Conservation (phyloP, 2,797 vertebrate species). For the Anniella stebbinsi region DNA sequence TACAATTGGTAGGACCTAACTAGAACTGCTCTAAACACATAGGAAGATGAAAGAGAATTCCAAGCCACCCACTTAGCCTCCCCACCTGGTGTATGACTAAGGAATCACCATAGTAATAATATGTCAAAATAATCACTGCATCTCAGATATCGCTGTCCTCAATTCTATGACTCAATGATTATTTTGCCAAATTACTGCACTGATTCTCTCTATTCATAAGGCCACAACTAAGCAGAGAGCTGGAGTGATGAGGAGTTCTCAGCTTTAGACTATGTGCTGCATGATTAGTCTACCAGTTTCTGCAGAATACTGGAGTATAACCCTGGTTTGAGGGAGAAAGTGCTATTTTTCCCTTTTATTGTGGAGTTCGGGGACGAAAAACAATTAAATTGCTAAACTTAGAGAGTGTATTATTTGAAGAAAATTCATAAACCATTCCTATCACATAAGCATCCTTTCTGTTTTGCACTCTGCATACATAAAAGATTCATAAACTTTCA, state of each 20-base stretch:
- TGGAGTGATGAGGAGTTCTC: neutral
- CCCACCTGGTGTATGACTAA: neutral
- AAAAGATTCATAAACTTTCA: constrained; percentile 70
- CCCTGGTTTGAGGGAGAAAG: constrained; percentile 53
- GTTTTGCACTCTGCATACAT: constrained; percentile 63
- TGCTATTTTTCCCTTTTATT: constrained; percentile 17
- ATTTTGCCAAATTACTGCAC: neutral
- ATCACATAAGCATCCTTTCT: constrained; percentile 61
- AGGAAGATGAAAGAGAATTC: neutral
- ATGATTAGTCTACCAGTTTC: neutral
- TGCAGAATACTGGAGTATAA: constrained; percentile 47
- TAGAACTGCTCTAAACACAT: neutral
- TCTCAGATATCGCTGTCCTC: neutral
- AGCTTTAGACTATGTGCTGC: neutral
- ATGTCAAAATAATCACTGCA: neutral
- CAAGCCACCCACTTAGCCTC: too few species aligned
- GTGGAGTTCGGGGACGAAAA: constrained; percentile 56
- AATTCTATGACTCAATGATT: neutral
- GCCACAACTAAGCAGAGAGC: constrained; percentile 26
- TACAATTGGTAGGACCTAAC: neutral
- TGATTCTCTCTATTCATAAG: neutral
- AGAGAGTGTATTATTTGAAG: constrained; percentile 54
- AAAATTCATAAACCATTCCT: constrained; percentile 63
- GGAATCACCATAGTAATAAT: neutral
- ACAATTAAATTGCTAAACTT: constrained; percentile 57